phyloP scores from a whole-genome alignment of 2,888 invertebrate species.

The Mythimna albipuncta region DNA sequence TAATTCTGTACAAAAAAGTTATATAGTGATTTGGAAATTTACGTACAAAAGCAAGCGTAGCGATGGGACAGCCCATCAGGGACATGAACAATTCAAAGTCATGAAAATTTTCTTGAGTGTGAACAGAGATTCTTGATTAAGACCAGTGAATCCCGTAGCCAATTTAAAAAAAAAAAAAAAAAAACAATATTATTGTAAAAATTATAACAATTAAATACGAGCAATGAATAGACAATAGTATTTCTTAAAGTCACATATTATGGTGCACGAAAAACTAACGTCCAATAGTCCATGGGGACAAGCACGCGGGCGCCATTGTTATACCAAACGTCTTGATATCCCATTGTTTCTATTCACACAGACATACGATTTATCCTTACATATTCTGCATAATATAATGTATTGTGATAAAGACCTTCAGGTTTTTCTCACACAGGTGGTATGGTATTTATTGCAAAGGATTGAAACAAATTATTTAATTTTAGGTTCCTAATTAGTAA shows the following conservation, averaged over 20 bases:
- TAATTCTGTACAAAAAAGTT: too few relatives aligned
- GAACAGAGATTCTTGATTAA: too few relatives aligned
- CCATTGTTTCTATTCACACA: constrained; percentile 61
- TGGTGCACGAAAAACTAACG: constrained; percentile 7
- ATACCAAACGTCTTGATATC: constrained; percentile 50
- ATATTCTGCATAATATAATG: constrained; percentile 33
- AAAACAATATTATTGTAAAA: too few relatives aligned
- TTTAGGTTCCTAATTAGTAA: constrained; percentile 22
- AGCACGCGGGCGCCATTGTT: constrained; percentile 55
- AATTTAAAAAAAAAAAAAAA: too few relatives aligned
- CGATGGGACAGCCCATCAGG: too few relatives aligned
- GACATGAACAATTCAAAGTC: too few relatives aligned
- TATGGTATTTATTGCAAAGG: constrained; percentile 43
- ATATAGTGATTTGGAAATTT: too few relatives aligned
- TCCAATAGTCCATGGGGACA: constrained; percentile 38
- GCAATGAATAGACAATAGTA: constrained; percentile 8
- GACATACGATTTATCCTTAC: constrained; percentile 49
- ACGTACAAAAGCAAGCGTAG: too few relatives aligned
- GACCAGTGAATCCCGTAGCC: too few relatives aligned
- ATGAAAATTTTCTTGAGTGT: too few relatives aligned
- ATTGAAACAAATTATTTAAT: constrained; percentile 20
- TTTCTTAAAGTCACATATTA: constrained; percentile 10
- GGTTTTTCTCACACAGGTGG: constrained; percentile 44
- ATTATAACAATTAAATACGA: neutral
- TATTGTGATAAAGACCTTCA: constrained; percentile 51